Conservation (phyloP, 23 tunicate genomes). For the Trididemnum miniatum region DNA sequence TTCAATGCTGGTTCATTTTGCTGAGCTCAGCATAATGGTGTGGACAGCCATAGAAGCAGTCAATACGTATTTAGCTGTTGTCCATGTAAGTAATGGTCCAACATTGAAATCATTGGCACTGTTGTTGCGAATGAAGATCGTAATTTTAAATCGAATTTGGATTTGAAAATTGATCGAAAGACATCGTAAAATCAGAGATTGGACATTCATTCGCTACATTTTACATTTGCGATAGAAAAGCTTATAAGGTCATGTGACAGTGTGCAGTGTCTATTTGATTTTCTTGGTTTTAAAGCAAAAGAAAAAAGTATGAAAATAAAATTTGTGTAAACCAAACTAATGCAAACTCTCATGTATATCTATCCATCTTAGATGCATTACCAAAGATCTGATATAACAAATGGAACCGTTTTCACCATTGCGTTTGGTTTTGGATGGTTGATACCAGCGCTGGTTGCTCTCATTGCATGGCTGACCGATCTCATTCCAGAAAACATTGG, state of each 20-base stretch:
- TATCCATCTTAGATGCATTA: not conserved
- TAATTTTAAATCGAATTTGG: too few relatives aligned
- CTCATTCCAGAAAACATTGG: too few relatives aligned
- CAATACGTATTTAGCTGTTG: slow-evolving; percentile 71
- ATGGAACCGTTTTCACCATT: not conserved
- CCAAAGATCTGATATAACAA: not conserved
- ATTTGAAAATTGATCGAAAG: too few relatives aligned
- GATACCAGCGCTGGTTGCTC: not conserved
- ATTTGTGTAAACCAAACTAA: too few relatives aligned
- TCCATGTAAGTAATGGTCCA: slow-evolving; percentile 25
- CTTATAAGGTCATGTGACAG: too few relatives aligned
- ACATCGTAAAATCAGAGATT: too few relatives aligned
- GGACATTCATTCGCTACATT: too few relatives aligned
- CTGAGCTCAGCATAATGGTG: slow-evolving; percentile 41
- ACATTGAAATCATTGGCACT: not conserved
- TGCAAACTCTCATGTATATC: too few relatives aligned
- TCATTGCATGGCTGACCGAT: not conserved
- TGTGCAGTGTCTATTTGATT: too few relatives aligned
- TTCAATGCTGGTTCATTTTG: slow-evolving; percentile 62
- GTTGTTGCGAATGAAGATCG: not conserved
- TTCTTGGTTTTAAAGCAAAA: too few relatives aligned
- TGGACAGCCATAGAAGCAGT: slow-evolving; percentile 87
- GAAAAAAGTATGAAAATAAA: too few relatives aligned
- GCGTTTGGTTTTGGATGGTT: not conserved
- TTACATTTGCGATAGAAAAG: too few relatives aligned